phyloP scores from a whole-genome alignment of 2,797 vertebrate species.

The Oreochromis mossambicus region DNA sequence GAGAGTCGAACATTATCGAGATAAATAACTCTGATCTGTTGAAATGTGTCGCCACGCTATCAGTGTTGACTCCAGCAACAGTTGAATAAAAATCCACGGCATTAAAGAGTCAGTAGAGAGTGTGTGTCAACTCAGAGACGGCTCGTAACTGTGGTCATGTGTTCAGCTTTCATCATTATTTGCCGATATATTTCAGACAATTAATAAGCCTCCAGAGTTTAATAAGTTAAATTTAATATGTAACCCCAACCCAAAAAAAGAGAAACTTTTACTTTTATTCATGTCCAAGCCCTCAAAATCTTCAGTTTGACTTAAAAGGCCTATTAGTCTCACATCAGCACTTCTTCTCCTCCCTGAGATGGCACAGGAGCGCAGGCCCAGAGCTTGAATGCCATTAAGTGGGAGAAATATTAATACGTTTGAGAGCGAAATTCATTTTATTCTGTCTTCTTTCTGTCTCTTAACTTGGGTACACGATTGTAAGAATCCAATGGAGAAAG shows the following conservation, averaged over 20 bases:
- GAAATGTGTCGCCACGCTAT: neutral
- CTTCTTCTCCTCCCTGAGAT: constrained; percentile 17
- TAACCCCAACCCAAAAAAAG: neutral
- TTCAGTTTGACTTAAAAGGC: constrained; percentile 49
- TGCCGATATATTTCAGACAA: constrained; percentile 8
- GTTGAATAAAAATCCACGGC: constrained; percentile 15
- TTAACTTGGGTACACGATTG: neutral
- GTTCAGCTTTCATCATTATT: constrained; percentile 27
- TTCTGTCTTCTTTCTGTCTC: neutral
- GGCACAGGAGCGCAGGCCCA: constrained; percentile 30
- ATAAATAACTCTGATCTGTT: constrained; percentile 3
- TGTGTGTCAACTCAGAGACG: neutral
- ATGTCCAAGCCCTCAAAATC: constrained; percentile 24
- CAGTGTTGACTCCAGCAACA: neutral
- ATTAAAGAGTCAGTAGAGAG: constrained; percentile 32
- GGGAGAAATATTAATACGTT: constrained; percentile 10
- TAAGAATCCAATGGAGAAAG: neutral
- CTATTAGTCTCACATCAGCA: constrained; percentile 62
- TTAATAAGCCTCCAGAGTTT: constrained; percentile 24
- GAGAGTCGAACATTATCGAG: neutral
- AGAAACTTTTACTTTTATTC: neutral
- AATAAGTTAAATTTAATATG: constrained; percentile 20
- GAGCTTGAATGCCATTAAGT: constrained; percentile 39
- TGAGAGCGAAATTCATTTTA: neutral
- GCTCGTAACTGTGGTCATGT: constrained; percentile 5